Conservation (phyloP, 2,113 vertebrate genomes). For the Xiphophorus couchianus region DNA sequence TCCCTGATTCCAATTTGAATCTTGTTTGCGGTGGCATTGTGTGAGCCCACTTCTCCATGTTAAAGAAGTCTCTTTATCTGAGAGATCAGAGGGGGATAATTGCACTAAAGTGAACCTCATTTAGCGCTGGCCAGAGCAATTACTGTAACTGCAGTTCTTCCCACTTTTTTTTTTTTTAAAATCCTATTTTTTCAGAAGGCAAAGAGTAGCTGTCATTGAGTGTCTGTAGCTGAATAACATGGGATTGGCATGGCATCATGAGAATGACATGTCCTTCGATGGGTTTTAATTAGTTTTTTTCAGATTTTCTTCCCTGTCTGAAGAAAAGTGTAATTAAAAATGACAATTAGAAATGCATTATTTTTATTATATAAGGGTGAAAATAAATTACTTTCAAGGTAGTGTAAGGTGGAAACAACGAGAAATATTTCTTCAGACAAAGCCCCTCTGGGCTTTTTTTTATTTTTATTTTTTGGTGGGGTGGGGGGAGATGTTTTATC, state of each 20-base stretch:
- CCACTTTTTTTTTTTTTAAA: conserved; percentile 59
- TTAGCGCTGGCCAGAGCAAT: conserved; percentile 80
- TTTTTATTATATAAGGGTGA: conserved; percentile 63
- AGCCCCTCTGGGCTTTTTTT: conserved; percentile 51
- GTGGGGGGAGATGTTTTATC: conserved; percentile 74
- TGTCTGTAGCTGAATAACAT: conserved; percentile 72
- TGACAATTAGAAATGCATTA: conserved; percentile 70
- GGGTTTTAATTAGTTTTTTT: conserved; percentile 73
- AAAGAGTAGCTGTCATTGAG: conserved; percentile 71
- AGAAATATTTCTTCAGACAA: conserved; percentile 66
- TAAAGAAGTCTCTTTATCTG: conserved; percentile 78
- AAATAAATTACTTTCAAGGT: conserved; percentile 74
- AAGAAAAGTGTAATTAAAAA: conserved; percentile 70
- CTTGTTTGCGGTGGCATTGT: conserved; percentile 81
- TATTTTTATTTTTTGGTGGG: no score
- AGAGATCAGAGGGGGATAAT: conserved; percentile 81
- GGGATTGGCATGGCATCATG: conserved; percentile 72
- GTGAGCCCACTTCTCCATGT: conserved; percentile 74
- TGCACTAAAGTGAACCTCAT: conserved; percentile 82
- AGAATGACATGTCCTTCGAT: conserved; percentile 68
- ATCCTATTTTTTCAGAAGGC: conserved; percentile 15
- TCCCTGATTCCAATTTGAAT: conserved; percentile 80
- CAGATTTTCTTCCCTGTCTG: conserved; percentile 30
- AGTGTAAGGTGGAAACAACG: conserved; percentile 73
- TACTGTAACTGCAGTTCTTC: conserved; percentile 78